These are phyloP conservation scores for Centropus unirufus DNA, from an alignment of 2,113 vertebrate species.

Conservation along the genomic window DNA sequence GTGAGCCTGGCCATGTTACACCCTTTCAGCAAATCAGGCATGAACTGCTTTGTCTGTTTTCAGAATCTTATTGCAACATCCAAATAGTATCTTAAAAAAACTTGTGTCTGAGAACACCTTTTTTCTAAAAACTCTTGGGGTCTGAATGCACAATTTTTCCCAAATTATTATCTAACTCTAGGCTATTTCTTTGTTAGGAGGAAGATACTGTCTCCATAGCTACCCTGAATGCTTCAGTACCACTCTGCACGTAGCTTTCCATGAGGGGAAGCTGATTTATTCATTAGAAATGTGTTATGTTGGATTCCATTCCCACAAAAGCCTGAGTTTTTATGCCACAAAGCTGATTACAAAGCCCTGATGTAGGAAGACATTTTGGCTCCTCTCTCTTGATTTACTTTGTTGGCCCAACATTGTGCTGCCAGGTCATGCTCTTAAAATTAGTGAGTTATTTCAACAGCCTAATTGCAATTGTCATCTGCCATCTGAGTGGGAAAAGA, in stretches of 20 bases:
- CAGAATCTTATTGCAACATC: not conserved
- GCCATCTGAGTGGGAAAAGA: not conserved
- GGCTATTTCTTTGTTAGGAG: not conserved
- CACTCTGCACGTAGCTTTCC: not conserved
- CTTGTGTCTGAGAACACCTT: not conserved
- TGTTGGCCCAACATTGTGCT: not conserved
- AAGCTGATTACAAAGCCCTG: not conserved
- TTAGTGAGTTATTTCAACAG: not conserved
- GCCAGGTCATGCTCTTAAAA: not conserved
- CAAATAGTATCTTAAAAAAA: not conserved
- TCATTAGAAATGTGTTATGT: not conserved
- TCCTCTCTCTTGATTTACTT: not conserved
- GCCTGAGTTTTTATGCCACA: not conserved
- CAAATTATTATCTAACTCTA: not conserved
- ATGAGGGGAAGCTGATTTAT: not conserved
- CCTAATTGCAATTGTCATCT: not conserved
- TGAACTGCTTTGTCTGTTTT: not conserved
- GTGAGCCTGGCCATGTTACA: not conserved
- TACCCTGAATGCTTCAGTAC: not conserved
- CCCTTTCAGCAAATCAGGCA: not conserved
- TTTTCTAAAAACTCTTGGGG: not conserved
- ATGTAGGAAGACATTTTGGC: not conserved
- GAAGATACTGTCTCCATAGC: not conserved
- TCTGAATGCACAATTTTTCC: not conserved
- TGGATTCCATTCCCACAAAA: not conserved